Evolutionary conservation across 2,888 invertebrate species (phyloP).

Genomic region (Sphaeridia pumilis): DNA sequence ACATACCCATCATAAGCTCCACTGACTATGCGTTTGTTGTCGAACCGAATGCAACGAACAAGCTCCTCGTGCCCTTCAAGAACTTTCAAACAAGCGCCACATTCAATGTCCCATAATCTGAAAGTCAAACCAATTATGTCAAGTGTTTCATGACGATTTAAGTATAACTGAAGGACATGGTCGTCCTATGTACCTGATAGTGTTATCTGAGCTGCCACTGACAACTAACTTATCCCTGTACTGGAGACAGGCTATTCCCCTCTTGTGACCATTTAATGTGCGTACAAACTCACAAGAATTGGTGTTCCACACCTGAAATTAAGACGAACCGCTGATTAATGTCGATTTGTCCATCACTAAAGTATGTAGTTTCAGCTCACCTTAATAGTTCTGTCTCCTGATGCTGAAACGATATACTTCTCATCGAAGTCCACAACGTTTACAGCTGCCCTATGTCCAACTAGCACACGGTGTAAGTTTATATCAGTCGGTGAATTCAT

Average conservation of each 20-base stretch:
- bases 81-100: constrained; percentile 69
- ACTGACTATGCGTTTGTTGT: constrained; percentile 96
- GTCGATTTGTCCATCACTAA: too few relatives aligned
- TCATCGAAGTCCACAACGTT: constrained; percentile 99
- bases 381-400: constrained; percentile 98
- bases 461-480: constrained; percentile 82
- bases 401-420: constrained; percentile 98
- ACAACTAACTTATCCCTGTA: constrained; percentile 96
- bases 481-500: constrained; percentile 97
- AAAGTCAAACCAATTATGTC: too few relatives aligned
- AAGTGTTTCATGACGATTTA: too few relatives aligned
- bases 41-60: constrained; percentile 96
- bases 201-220: constrained; percentile 98
- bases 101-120: constrained; percentile 66
- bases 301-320: constrained; percentile 80
- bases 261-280: constrained; percentile 95
- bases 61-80: constrained; percentile 98
- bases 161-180: too few relatives aligned
- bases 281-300: constrained; percentile 97
- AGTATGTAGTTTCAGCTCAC: constrained; percentile 95
- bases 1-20: constrained; percentile 95
- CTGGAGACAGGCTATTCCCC: constrained; percentile 98
- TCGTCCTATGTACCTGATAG: constrained; percentile 65
- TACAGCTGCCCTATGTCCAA: constrained; percentile 96
- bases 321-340: too few relatives aligned